phyloP scores from a whole-genome alignment of 1,140 invertebrate species.

The Meloidogyne exigua region DNA sequence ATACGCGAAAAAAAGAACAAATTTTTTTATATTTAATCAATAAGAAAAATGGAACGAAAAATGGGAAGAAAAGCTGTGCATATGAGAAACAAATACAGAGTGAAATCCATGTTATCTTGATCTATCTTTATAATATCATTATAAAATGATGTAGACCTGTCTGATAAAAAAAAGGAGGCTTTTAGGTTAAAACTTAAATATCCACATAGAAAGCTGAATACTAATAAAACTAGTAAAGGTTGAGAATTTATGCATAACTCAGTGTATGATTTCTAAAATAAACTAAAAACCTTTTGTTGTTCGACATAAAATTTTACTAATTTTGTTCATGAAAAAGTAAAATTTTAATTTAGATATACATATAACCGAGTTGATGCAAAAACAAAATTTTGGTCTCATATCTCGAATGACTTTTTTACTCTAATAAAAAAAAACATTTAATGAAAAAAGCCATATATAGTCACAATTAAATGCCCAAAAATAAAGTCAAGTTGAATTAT shows the following conservation, averaged over 20 bases:
- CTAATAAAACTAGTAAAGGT: too few species aligned
- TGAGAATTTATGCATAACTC: too few species aligned
- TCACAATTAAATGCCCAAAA: not conserved
- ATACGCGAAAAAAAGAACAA: not conserved
- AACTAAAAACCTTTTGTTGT: too few species aligned
- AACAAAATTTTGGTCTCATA: too few species aligned
- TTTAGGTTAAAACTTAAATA: not conserved
- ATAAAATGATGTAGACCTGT: not conserved
- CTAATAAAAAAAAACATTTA: too few species aligned
- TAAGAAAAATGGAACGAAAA: not conserved
- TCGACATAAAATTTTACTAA: too few species aligned
- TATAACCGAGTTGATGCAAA: too few species aligned
- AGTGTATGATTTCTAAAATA: too few species aligned
- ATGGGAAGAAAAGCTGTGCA: not conserved
- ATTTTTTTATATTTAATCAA: slow-evolving; percentile 1
- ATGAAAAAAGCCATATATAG: not conserved
- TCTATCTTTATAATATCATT: not conserved
- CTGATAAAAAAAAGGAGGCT: not conserved
- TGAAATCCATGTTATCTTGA: not conserved
- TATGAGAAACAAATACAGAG: not conserved
- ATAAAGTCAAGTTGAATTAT: slow-evolving; percentile 4
- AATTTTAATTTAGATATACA: too few species aligned
- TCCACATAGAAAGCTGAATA: too few species aligned
- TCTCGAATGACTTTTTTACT: too few species aligned
- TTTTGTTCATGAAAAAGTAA: too few species aligned